These are phyloP conservation scores for Poeciliopsis turrubarensis DNA, from an alignment of 2,113 vertebrate species.

Conservation along the genomic window DNA sequence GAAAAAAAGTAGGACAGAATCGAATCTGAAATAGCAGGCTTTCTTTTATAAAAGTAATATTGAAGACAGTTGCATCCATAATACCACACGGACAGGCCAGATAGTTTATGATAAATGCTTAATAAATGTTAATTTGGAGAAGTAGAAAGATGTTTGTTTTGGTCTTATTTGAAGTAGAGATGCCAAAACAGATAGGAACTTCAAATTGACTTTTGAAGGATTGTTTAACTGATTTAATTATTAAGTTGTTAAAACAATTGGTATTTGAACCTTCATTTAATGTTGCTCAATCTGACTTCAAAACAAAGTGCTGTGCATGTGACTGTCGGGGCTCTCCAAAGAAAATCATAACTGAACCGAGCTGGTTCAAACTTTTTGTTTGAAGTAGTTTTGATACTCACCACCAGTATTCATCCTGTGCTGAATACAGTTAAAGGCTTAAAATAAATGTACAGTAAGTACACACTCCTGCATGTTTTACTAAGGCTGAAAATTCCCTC, in stretches of 20 bases:
- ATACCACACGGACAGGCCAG: too few relatives aligned
- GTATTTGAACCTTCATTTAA: background rate
- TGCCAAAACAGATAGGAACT: background rate
- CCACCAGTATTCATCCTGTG: constrained; percentile 34
- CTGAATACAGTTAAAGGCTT: constrained; percentile 44
- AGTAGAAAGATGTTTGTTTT: too few relatives aligned
- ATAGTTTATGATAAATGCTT: too few relatives aligned
- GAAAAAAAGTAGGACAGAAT: too few relatives aligned
- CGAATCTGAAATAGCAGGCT: too few relatives aligned
- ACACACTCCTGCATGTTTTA: constrained; percentile 61
- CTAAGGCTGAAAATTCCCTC: constrained; percentile 59
- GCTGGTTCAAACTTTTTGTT: constrained; percentile 41
- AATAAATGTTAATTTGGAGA: too few relatives aligned
- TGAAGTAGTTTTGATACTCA: constrained; percentile 42
- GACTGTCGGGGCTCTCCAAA: constrained; percentile 52
- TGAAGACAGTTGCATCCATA: too few relatives aligned
- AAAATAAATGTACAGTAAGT: constrained; percentile 62
- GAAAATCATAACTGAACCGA: constrained; percentile 53
- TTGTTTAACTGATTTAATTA: background rate
- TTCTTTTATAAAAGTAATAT: too few relatives aligned
- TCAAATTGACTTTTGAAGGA: background rate
- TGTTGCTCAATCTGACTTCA: background rate
- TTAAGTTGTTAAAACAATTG: background rate
- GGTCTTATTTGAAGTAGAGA: background rate
- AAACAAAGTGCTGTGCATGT: background rate